These are phyloP conservation scores for Willisornis vidua DNA, from an alignment of 2,113 vertebrate species.

Conservation along the genomic window DNA sequence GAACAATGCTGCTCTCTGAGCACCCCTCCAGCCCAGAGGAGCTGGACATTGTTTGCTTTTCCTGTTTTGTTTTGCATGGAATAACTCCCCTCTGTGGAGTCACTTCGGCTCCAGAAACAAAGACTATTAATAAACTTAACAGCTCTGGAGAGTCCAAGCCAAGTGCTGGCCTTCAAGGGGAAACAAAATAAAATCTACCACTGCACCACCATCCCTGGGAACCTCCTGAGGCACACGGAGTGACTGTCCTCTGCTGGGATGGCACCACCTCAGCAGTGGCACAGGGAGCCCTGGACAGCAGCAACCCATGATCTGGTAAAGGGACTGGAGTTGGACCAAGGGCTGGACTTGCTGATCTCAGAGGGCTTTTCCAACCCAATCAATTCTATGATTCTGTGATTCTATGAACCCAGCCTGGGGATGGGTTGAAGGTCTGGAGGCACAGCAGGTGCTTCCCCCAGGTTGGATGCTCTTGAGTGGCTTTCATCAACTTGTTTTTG, in stretches of 20 bases:
- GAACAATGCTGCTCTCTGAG: conserved; percentile 21
- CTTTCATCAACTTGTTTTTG: not conserved
- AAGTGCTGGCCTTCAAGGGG: not conserved
- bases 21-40: not conserved
- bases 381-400: no score
- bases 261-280: not conserved
- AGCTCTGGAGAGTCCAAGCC: conserved; percentile 5
- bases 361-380: no score
- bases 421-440: not conserved
- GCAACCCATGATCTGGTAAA: no score
- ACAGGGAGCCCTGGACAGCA: not conserved
- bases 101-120: conserved; percentile 28
- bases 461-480: not conserved
- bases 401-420: not conserved
- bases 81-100: conserved; percentile 19
- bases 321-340: no score
- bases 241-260: not conserved
- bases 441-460: not conserved
- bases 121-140: conserved; percentile 38
- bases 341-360: no score
- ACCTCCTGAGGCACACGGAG: not conserved
- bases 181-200: not conserved
- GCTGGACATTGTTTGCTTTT: conserved; percentile 46
- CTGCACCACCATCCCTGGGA: not conserved
- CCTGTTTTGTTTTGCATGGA: conserved; percentile 46